A percentile compares a stretch with the other conserved stretches of the same genome.
Conservation (phyloP, 37 sponge, comb jelly and placozoan genomes). For the Agelas oroides region DNA sequence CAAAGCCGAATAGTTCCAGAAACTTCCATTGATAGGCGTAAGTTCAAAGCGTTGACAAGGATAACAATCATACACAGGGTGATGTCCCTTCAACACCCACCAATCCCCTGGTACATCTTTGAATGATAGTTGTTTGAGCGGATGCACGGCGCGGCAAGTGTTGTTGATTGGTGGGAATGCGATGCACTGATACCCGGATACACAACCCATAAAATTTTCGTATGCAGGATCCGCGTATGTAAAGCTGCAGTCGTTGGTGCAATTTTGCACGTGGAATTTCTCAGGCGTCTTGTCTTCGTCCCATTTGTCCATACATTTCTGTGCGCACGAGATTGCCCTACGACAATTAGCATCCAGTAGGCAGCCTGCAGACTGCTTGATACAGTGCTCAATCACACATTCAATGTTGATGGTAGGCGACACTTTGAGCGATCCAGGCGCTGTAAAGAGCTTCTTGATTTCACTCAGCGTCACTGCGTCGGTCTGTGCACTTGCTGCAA, state of each 20-base stretch:
- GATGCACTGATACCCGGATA: constrained; percentile 4
- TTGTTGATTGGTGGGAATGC: constrained; percentile 10
- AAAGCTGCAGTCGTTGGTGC: constrained; percentile 5
- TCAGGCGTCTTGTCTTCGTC: constrained; percentile 10
- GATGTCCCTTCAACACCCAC: constrained; percentile 14
- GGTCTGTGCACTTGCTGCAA: no score
- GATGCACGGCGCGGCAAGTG: not conserved
- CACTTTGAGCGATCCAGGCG: no score
- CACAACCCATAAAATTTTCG: not conserved
- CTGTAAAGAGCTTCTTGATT: no score
- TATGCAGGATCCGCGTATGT: not conserved
- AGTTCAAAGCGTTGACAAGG: constrained; percentile 4
- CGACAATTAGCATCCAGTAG: not conserved
- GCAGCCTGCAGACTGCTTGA: not conserved
- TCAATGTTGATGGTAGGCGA: no score
- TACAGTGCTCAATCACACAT: no score
- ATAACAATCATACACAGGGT: constrained; percentile 17
- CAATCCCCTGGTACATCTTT: constrained; percentile 11
- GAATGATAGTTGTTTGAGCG: constrained; percentile 15
- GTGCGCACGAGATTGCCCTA: not conserved
- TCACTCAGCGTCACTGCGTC: no score
- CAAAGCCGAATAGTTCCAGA: no score
- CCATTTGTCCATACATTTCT: constrained; percentile 17
- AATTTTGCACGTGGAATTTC: constrained; percentile 23
- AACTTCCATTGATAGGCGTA: no score